Percentiles rank a stretch among this genome's conserved stretches.
Evolutionary conservation across 2,888 invertebrate genomes (phyloP).

Genomic region (Artemia sp.): DNA sequence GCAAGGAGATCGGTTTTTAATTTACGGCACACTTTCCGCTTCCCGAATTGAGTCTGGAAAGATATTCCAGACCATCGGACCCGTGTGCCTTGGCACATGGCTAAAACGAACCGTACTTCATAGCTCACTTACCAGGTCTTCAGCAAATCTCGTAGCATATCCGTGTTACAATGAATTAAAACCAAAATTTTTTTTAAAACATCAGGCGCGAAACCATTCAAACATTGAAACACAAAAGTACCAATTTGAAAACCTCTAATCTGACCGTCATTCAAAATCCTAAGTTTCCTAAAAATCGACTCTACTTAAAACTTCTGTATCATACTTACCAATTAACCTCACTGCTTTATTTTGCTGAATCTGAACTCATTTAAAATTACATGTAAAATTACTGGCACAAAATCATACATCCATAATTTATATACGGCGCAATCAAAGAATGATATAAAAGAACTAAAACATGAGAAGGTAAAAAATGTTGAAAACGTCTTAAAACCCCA

Average conservation of each 20-base stretch:
- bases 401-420: too few relatives aligned
- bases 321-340: background rate
- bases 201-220: background rate
- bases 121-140: background rate
- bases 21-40: too few relatives aligned
- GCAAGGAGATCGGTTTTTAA: too few relatives aligned
- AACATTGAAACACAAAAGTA: background rate
- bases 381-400: too few relatives aligned
- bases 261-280: background rate
- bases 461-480: too few relatives aligned
- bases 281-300: background rate
- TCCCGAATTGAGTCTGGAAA: too few relatives aligned
- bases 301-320: slow-evolving; percentile 8
- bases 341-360: too few relatives aligned
- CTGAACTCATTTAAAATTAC: too few relatives aligned
- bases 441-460: too few relatives aligned
- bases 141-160: background rate
- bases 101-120: background rate
- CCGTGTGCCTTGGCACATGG: background rate
- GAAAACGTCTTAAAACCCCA: too few relatives aligned
- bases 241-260: background rate
- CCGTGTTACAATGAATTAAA: background rate
- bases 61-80: too few relatives aligned
- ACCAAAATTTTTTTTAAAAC: background rate
- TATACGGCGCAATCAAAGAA: too few relatives aligned